A percentile compares a stretch with the other conserved stretches of the same genome.
Evolutionary conservation across 2,797 vertebrate species (phyloP).

Genomic region (Eidolon dupreanum): DNA sequence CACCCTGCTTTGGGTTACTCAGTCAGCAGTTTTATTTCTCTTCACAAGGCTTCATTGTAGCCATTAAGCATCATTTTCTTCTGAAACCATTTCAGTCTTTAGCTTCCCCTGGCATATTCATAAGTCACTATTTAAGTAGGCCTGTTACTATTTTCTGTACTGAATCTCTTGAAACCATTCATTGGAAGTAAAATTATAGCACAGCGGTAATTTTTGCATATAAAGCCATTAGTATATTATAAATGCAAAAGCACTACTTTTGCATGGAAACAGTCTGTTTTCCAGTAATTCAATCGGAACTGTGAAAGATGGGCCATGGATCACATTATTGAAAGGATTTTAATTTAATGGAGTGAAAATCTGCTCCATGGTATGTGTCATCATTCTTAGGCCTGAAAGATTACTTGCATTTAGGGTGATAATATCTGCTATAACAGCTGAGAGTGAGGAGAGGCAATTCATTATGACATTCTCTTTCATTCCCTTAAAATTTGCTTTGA

Average conservation of each 20-base stretch:
- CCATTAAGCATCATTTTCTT: not conserved
- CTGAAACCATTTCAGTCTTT: not conserved
- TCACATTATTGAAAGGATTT: slow-evolving; percentile 31
- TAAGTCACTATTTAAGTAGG: not conserved
- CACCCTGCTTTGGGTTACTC: not conserved
- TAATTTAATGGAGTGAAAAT: slow-evolving; percentile 39
- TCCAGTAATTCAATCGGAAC: not conserved
- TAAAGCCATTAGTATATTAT: not conserved
- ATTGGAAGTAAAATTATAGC: slow-evolving; percentile 28
- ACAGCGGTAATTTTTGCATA: not conserved
- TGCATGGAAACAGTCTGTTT: not conserved
- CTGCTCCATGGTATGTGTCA: not conserved
- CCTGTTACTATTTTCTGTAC: not conserved
- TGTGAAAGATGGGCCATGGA: slow-evolving; percentile 6
- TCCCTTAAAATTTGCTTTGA: slow-evolving; percentile 20
- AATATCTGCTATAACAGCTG: not conserved
- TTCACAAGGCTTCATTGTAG: not conserved
- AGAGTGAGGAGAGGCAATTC: not conserved
- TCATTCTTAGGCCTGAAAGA: slow-evolving; percentile 34
- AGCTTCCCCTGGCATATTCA: not conserved
- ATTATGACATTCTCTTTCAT: slow-evolving; percentile 20
- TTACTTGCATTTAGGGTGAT: slow-evolving; percentile 29
- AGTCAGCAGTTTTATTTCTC: not conserved
- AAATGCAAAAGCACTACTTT: not conserved
- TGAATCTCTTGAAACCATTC: slow-evolving; percentile 27